Percentiles rank a stretch among this genome's conserved stretches.
Evolutionary conservation across 2,797 vertebrate genomes (phyloP).

Genomic region (Parauchenoglanis punctatus): DNA sequence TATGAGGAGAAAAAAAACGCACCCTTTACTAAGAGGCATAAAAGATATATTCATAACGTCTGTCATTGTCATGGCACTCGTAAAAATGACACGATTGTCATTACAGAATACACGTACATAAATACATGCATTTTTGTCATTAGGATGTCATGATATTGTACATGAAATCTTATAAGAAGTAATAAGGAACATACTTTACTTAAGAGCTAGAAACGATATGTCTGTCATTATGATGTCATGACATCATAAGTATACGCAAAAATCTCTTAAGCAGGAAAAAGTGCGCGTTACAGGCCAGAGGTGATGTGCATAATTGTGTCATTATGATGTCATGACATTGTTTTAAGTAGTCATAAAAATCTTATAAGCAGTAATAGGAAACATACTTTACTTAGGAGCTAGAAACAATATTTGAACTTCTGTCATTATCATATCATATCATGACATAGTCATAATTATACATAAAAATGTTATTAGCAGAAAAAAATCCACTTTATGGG

Average conservation of each 20-base stretch:
- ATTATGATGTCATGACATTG: not conserved
- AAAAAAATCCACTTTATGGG: no score
- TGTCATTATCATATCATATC: no score
- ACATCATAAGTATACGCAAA: no score
- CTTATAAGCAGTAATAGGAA: not conserved
- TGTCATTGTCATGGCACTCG: not conserved
- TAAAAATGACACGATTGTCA: no score
- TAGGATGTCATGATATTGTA: not conserved
- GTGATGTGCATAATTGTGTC: not conserved
- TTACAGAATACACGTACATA: not conserved
- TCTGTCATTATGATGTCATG: no score
- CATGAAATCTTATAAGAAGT: not conserved
- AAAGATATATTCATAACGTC: not conserved
- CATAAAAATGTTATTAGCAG: no score
- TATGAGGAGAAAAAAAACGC: not conserved
- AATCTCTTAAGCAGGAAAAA: no score
- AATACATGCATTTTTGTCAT: not conserved
- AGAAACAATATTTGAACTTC: no score
- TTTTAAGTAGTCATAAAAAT: not conserved
- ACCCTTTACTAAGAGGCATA: not conserved
- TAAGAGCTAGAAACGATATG: not conserved
- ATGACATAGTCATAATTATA: no score
- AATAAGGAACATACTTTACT: not conserved
- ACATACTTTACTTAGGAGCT: not conserved
- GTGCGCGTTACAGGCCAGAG: no score